Percentiles rank a stretch among this genome's conserved stretches.
phyloP scores from a whole-genome alignment of 2,888 invertebrate species.

The Drosophila aldrichi region DNA sequence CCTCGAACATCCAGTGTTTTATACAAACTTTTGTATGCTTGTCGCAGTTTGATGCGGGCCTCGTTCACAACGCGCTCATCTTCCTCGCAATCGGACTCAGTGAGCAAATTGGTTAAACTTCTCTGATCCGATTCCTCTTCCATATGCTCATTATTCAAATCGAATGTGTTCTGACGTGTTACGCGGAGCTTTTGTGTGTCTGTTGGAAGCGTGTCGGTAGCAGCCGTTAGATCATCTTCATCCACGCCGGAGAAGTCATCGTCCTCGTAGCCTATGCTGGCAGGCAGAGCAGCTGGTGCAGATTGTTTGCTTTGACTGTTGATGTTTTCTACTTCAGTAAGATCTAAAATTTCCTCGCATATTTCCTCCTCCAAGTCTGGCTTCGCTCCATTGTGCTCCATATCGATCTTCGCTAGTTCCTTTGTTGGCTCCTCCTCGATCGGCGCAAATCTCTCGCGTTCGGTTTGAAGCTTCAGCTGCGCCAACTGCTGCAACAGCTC shows the following conservation, averaged over 20 bases:
- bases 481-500: constrained; percentile 58
- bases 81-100: constrained; percentile 78
- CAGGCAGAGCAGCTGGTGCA: constrained; percentile 8
- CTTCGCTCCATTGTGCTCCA: constrained; percentile 9
- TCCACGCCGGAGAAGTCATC: constrained; percentile 72
- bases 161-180: constrained; percentile 72
- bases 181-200: constrained; percentile 43
- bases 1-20: constrained; percentile 48
- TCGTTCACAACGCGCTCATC: constrained; percentile 70
- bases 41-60: constrained; percentile 60
- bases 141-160: constrained; percentile 49
- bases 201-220: constrained; percentile 20
- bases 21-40: constrained; percentile 61
- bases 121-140: constrained; percentile 73
- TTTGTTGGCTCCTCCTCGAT: constrained; percentile 56
- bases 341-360: constrained; percentile 82
- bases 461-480: constrained; percentile 54
- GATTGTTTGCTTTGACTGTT: neutral
- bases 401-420: constrained; percentile 29
- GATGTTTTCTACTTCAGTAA: constrained; percentile 40
- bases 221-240: constrained; percentile 55
- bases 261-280: constrained; percentile 48
- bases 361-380: constrained; percentile 74
- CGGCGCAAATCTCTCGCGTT: constrained; percentile 33
- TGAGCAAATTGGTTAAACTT: constrained; percentile 76